These are phyloP conservation scores for Trididemnum clinides DNA, from an alignment of 23 tunicate genomes.

Conservation along the genomic window DNA sequence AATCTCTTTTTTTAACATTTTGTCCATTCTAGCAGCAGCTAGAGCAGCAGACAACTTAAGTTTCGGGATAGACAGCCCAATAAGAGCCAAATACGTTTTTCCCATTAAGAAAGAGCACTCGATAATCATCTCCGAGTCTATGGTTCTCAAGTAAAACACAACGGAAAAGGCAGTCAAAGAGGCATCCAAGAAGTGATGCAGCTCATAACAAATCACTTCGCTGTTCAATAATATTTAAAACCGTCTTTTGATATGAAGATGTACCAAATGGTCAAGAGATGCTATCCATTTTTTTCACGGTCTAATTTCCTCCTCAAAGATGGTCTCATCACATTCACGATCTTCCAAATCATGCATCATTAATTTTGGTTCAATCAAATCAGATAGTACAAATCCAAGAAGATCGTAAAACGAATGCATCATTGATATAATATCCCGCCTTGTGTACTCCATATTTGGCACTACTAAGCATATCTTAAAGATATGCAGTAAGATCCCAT, in stretches of 20 bases:
- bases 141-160: not conserved
- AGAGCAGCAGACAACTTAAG: slow-evolving; percentile 16
- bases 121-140: not conserved
- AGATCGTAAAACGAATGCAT: not conserved
- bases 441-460: not conserved
- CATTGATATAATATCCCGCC: not conserved
- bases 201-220: not conserved
- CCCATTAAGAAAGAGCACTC: not conserved
- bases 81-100: not conserved
- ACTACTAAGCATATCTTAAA: not conserved
- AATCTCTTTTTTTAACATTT: not conserved
- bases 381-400: not conserved
- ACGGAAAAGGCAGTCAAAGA: not conserved
- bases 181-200: slow-evolving; percentile 20
- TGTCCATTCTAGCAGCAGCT: not conserved
- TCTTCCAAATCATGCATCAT: not conserved
- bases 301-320: not conserved
- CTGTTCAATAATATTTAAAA: not conserved
- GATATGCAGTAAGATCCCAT: not conserved
- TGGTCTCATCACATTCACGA: not conserved
- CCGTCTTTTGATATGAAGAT: not conserved
- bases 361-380: not conserved
- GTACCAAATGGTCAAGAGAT: not conserved
- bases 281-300: not conserved
- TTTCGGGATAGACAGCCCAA: slow-evolving; percentile 10